Percentiles rank a stretch among this genome's conserved stretches.
Conservation (phyloP, 1,140 invertebrate species). For the Onthophagus taurus region DNA sequence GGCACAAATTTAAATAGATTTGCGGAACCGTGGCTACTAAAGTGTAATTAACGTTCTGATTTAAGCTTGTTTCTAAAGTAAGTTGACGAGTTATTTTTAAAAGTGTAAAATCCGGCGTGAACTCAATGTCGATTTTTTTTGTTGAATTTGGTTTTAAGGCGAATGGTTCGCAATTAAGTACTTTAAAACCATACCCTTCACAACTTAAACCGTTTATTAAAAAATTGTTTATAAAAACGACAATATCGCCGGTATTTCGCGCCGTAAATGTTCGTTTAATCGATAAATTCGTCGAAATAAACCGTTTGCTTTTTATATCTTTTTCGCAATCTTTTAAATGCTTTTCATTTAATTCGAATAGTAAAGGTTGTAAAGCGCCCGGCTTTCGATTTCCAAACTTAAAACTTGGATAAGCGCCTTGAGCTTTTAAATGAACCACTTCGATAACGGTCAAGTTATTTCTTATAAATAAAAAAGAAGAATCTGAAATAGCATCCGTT, state of each 20-base stretch:
- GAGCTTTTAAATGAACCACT: slow-evolving; percentile 67
- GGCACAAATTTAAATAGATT: slow-evolving; percentile 64
- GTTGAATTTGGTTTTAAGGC: slow-evolving; percentile 70
- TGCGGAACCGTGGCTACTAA: slow-evolving; percentile 73
- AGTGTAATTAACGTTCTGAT: slow-evolving; percentile 55
- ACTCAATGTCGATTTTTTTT: slow-evolving; percentile 82
- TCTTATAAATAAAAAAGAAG: slow-evolving; percentile 43
- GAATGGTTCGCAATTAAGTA: slow-evolving; percentile 73
- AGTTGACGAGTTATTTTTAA: slow-evolving; percentile 61
- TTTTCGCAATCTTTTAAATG: slow-evolving; percentile 74
- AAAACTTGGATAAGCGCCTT: slow-evolving; percentile 76
- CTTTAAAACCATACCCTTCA: slow-evolving; percentile 70
- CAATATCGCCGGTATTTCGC: slow-evolving; percentile 77
- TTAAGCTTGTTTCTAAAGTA: slow-evolving; percentile 49
- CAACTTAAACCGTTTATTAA: slow-evolving; percentile 65
- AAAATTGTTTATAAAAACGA: slow-evolving; percentile 66
- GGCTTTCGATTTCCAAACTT: slow-evolving; percentile 85
- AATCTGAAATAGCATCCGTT: slow-evolving; percentile 32
- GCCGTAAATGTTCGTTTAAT: slow-evolving; percentile 80
- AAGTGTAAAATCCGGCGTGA: slow-evolving; percentile 88
- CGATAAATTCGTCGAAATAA: slow-evolving; percentile 56
- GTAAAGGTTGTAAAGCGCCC: slow-evolving; percentile 58
- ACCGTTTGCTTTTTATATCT: slow-evolving; percentile 38
- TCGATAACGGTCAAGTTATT: slow-evolving; percentile 94
- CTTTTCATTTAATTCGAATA: slow-evolving; percentile 79